Evolutionary conservation across 2,888 invertebrate species (phyloP), one percentile per base, ranked within the genome.

Genomic region (Mythimna vitellina): DNA sequence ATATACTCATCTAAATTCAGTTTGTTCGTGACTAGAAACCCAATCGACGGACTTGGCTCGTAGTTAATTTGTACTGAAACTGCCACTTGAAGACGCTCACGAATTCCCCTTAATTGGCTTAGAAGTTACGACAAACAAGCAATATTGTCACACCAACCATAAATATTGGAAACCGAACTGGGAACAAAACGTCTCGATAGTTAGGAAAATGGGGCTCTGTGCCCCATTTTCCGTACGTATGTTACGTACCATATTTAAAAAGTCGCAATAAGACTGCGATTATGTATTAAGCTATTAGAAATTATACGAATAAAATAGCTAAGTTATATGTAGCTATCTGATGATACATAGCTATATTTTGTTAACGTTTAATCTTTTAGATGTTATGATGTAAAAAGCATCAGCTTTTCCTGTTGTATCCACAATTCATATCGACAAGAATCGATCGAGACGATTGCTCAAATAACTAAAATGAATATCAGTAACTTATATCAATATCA

Each of bases 1-100:
- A 93, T 93, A 93, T 89, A 92, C 91, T 92, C 93, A 93, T 94
- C 93, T 93, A 91, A 93, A 94, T 93, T 93, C 93, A 90, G 92
- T 89, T 89, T 86, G 90, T 88, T 89, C 94, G 94, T 94, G 94
- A 93, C 93, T 89, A 72, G 93, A 91, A 92, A 86, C 80, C 83
- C 86, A 88, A 93, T 91, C 85, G 86, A 80, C 82, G 87, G 89
- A 88, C 90, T 90, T 89, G 81, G 86, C 83, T 88, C 89, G 86
- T 86, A 91, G 90, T 91, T 93, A 93, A 92, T 92, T 93, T 92
- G 91, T 91, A 89, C 89, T 87, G 88, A 90, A 91, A 92, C 89
- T 92, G 90, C 90, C 89, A 89, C 90, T 90, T 88, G 87, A 88
- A 90, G 91, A 90, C 89, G 88, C 89, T 91, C 90, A 89, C 88